A percentile compares a stretch with the other conserved stretches of the same genome.
phyloP scores from a whole-genome alignment of 2,797 vertebrate genomes.

The Peromyscus nudipes region DNA sequence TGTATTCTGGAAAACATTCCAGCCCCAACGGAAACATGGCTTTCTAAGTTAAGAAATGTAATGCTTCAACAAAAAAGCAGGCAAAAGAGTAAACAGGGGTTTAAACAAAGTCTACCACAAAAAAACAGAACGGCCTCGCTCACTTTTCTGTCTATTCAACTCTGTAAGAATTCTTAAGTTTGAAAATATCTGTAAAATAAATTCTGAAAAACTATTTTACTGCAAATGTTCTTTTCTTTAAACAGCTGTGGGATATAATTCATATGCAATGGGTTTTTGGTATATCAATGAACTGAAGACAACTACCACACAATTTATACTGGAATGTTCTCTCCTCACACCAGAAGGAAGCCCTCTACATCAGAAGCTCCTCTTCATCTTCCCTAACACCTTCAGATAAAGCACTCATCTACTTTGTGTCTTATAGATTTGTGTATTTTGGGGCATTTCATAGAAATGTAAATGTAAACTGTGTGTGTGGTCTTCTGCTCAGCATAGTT shows the following conservation, averaged over 20 bases:
- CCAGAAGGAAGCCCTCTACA: background rate
- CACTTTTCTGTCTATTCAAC: slow-evolving; percentile 40
- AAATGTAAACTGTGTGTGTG: background rate
- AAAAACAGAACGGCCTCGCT: background rate
- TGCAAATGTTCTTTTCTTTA: slow-evolving; percentile 36
- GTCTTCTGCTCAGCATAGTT: background rate
- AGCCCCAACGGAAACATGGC: slow-evolving; percentile 86
- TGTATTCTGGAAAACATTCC: slow-evolving; percentile 74
- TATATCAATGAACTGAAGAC: background rate
- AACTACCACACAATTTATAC: background rate
- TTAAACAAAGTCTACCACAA: slow-evolving; percentile 52
- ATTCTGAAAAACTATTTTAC: slow-evolving; percentile 59
- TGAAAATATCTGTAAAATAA: background rate
- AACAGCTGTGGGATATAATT: slow-evolving; percentile 32
- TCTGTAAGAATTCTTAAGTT: slow-evolving; percentile 5
- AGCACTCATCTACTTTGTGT: background rate
- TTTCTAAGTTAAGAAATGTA: slow-evolving; percentile 85
- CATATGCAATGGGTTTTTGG: slow-evolving; percentile 23
- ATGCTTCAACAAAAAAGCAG: slow-evolving; percentile 60
- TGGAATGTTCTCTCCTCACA: background rate
- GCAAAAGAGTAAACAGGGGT: slow-evolving; percentile 16
- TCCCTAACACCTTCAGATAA: background rate
- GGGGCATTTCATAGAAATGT: background rate
- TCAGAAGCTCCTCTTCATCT: background rate
- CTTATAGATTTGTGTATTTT: background rate